phyloP scores from a whole-genome alignment of 2,797 vertebrate species.

The Molothrus ater region DNA sequence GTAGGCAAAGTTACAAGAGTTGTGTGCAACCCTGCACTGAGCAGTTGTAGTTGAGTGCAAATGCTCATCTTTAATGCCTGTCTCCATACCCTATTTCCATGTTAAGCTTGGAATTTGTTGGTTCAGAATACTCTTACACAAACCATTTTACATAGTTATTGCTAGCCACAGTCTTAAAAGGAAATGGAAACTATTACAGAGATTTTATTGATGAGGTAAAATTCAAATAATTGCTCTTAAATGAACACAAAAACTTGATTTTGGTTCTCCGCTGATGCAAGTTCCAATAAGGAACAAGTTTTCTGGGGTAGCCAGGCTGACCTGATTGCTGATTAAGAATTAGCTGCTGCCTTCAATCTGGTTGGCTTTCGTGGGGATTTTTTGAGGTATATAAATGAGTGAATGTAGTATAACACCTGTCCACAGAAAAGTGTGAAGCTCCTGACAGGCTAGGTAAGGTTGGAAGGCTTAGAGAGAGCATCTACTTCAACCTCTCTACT shows the following conservation, averaged over 20 bases:
- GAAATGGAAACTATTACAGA: background rate
- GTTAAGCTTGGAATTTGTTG: background rate
- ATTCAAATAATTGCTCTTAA: background rate
- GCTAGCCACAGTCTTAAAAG: background rate
- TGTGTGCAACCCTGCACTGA: background rate
- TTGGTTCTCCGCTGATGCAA: background rate
- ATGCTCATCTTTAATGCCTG: background rate
- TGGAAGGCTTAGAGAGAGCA: background rate
- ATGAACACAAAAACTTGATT: background rate
- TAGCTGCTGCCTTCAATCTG: background rate
- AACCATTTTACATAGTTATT: background rate
- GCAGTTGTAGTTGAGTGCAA: background rate
- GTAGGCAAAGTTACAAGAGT: background rate
- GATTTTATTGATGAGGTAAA: background rate
- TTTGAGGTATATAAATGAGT: background rate
- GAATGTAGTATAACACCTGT: background rate
- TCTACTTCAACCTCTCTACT: background rate
- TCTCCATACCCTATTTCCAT: background rate
- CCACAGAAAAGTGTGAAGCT: background rate
- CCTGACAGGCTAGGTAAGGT: background rate
- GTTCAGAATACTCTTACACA: background rate
- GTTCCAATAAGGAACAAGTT: background rate
- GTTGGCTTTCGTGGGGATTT: background rate
- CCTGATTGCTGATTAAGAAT: background rate
- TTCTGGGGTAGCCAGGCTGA: background rate